Conservation (phyloP, 2,888 invertebrate species). For the Nemotelus pantherinus region DNA sequence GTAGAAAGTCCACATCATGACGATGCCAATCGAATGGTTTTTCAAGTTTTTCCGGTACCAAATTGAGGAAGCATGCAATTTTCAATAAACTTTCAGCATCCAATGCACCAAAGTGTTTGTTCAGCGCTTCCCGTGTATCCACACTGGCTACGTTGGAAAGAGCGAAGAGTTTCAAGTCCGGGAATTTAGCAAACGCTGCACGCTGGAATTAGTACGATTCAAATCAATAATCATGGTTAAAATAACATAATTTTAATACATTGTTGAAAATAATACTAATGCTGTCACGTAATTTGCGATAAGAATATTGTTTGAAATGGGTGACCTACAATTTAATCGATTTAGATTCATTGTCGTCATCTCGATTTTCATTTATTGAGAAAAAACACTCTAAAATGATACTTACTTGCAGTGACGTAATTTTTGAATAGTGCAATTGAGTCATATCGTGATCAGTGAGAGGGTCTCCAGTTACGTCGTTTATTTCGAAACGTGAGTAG, state of each 20-base stretch:
- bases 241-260: neutral
- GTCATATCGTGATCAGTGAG: constrained; percentile 94
- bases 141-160: constrained; percentile 94
- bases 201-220: constrained; percentile 68
- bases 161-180: constrained; percentile 85
- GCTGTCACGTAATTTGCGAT: too few species aligned
- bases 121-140: constrained; percentile 85
- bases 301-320: too few species aligned
- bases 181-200: constrained; percentile 92
- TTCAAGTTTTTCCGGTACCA: constrained; percentile 80
- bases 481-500: constrained; percentile 97
- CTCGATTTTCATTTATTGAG: too few species aligned
- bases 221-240: neutral
- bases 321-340: too few species aligned
- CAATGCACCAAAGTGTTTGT: constrained; percentile 81
- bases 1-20: constrained; percentile 81
- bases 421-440: constrained; percentile 89
- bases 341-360: too few species aligned
- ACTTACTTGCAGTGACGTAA: constrained; percentile 85
- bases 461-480: constrained; percentile 94
- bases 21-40: constrained; percentile 76
- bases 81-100: constrained; percentile 82
- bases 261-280: too few species aligned
- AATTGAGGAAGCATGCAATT: constrained; percentile 86
- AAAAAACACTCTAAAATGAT: too few species aligned